Evolutionary conservation across 2,888 invertebrate genomes (phyloP), one percentile per base, ranked within the genome.

Genomic region (Ctena decussata): DNA sequence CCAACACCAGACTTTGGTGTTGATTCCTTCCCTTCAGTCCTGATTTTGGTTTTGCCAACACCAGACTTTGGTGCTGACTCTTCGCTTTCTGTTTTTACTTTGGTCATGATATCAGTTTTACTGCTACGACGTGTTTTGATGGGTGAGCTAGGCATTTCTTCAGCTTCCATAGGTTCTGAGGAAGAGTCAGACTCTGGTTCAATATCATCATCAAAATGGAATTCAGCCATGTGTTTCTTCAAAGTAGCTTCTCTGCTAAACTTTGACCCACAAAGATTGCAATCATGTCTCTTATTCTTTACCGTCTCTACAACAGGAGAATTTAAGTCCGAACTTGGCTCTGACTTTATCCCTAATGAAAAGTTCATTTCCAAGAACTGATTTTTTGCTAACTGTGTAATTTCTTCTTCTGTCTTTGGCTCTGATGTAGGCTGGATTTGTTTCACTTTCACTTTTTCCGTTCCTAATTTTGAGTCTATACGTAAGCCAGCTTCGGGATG

Each of bases 221-320:
- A 18, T 21, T 65, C 65, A 3, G 24, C 27, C 2, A 65, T 11
- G 21, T 65, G 65, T 35, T 65, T 65, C 27, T 65, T 65, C 21
- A 65, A 21, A 18, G 65, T 65, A 3, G 65, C 65, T 35, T 65
- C 65, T 35, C 65, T 65, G 65, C 65, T 65, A 21, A 65, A 65
- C 24, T 65, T 65, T 32, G 35, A 21, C 1, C 65, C 65, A 65
- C 65, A 65, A 1, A 65, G 35, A 1, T 24, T 65, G 30, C 65
- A 65, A 35, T 65, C 27, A 35, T 65, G 65, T 21, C 65, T 32
- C 21, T 65, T 65, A 11, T 32, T 65, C 30, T 65, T 65, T 8
- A 65, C 65, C 12, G 65, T 65, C 35, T 65, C 65, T 35, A 65
- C 12, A 32, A 65, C 65, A 5, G 65, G 65, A 35, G 65, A 65